These are phyloP conservation scores for Hycleus cichorii DNA, from an alignment of 1,140 invertebrate genomes.

Conservation along the genomic window DNA sequence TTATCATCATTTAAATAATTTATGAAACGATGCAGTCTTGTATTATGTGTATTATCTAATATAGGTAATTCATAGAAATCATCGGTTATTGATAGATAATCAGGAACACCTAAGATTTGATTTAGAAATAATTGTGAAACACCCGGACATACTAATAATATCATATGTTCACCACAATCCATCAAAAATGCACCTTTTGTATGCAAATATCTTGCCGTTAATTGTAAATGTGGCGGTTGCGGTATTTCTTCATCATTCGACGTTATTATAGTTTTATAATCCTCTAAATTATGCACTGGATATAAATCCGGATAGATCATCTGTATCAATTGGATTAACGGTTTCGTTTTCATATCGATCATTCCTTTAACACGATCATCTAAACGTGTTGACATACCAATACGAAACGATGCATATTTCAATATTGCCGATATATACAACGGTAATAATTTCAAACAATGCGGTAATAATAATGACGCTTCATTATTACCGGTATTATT, in stretches of 20 bases:
- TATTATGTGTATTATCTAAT: slow-evolving; percentile 67
- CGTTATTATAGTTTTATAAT: slow-evolving; percentile 49
- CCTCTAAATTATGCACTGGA: slow-evolving; percentile 71
- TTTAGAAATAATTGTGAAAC: slow-evolving; percentile 69
- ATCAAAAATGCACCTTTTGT: slow-evolving; percentile 85
- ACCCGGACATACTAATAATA: slow-evolving; percentile 79
- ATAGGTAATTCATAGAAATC: slow-evolving; percentile 70
- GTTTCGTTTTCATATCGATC: slow-evolving; percentile 88
- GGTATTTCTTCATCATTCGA: slow-evolving; percentile 51
- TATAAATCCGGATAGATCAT: slow-evolving; percentile 91
- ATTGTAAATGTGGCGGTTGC: slow-evolving; percentile 56
- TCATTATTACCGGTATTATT: slow-evolving; percentile 50
- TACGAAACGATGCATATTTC: slow-evolving; percentile 85
- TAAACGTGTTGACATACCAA: slow-evolving; percentile 75
- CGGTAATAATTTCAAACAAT: slow-evolving; percentile 73
- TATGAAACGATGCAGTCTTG: slow-evolving; percentile 73
- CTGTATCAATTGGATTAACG: slow-evolving; percentile 73
- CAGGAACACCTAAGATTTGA: slow-evolving; percentile 54
- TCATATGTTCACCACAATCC: slow-evolving; percentile 78
- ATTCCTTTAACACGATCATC: slow-evolving; percentile 92
- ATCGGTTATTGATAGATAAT: slow-evolving; percentile 49
- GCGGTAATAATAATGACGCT: slow-evolving; percentile 62
- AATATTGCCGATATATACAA: slow-evolving; percentile 85
- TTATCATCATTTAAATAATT: slow-evolving; percentile 77
- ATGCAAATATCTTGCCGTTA: slow-evolving; percentile 67